A percentile compares a stretch with the other conserved stretches of the same genome.
phyloP scores from a whole-genome alignment of 2,113 vertebrate species.

The Grantiella picta region DNA sequence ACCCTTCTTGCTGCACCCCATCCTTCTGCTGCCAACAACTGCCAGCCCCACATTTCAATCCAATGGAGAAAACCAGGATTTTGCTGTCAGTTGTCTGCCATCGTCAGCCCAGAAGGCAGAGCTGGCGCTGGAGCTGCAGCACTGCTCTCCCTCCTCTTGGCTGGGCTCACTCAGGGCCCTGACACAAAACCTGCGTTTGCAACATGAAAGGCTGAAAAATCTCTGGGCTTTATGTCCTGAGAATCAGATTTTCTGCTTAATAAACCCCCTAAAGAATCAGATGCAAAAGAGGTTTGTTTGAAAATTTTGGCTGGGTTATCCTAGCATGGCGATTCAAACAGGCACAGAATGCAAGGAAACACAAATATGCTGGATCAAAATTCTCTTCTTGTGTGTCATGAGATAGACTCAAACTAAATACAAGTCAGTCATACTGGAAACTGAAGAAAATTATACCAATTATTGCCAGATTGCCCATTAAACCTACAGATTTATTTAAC shows the following conservation, averaged over 20 bases:
- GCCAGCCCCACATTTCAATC: background rate
- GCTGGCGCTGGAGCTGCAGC: background rate
- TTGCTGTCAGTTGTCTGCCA: background rate
- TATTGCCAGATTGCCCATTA: background rate
- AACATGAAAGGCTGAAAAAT: constrained; percentile 11
- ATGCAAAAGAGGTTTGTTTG: background rate
- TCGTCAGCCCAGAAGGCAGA: background rate
- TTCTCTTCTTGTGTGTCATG: background rate
- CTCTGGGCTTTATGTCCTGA: background rate
- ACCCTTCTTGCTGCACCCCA: background rate
- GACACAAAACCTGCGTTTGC: background rate
- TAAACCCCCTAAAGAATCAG: background rate
- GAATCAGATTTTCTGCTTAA: constrained; percentile 34
- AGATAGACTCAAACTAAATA: background rate
- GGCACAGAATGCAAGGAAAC: background rate
- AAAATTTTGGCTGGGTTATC: background rate
- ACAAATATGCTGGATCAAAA: background rate
- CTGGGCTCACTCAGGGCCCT: background rate
- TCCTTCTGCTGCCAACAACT: background rate
- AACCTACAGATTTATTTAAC: background rate
- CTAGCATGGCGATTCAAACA: rapidly evolving
- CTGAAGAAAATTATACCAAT: background rate
- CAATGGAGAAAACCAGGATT: background rate
- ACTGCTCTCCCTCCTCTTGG: background rate
- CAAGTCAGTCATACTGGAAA: background rate